Evolutionary conservation across 2,113 vertebrate species (phyloP), one percentile per base, ranked within the genome.

Genomic region (Tyto alba): DNA sequence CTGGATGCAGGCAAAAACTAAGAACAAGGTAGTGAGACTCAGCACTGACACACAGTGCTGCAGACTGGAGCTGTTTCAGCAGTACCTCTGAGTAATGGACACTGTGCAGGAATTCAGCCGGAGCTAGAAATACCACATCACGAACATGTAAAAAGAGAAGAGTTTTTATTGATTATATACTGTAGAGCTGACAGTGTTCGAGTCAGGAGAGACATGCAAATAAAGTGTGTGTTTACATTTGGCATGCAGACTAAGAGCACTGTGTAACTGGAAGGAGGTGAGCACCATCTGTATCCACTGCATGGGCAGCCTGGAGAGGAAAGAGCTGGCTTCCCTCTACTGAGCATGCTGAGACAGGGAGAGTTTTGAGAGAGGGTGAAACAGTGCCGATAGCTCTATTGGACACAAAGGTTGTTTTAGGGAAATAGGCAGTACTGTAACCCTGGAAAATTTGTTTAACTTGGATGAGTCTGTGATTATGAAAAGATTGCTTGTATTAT

Each of bases 101-200:
- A 4, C 20, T 53, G 67, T 3, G 36, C 47, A 36, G 32, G 26
- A 59, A 6, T 43, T 56, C 77, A 20, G 25, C 23, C 3, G 11
- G 30, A 62, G 29, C 62, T 71, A 59, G 10, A 97, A 96, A 43
- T 13, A 96, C 77, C 92, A 95, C 93, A 88, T 19, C 76, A 94
- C 36, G 67, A 52, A 62, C 32, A 2, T 8, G 18, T 94, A 97
- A 94, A 97, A 98, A 98, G 82, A 94, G 93, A 96, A 97, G 95
- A 96, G 92, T 95, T 97, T 98, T 98, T 98, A 98, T 98, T 98
- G 97, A 94, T 98, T 98, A 98, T 95, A 98, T 96, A 98, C 26
- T 96, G 97, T 83, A 97, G 98, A 90, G 89, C 96, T 97, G 98
- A 97, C 97, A 96, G 94, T 85, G 86, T 81, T 93, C 2, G 62